Evolutionary conservation across 2,888 invertebrate genomes (phyloP).

Genomic region (Conomelus anceps): DNA sequence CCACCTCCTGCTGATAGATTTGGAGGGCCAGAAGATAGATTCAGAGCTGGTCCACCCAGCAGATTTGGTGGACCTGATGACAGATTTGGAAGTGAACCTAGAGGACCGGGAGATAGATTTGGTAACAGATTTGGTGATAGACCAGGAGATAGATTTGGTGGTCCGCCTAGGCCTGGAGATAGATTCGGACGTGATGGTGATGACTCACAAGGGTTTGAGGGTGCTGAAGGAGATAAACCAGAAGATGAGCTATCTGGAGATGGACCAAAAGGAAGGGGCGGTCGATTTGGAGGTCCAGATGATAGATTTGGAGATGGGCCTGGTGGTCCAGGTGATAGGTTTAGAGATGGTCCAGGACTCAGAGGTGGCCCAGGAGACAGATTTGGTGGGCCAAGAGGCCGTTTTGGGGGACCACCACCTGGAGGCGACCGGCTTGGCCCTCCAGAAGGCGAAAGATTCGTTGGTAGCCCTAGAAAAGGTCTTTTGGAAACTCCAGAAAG

Average conservation of each 20-base stretch:
- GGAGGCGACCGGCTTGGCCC: slow-evolving; percentile 15
- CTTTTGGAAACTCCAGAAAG: not conserved
- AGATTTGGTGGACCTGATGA: not conserved
- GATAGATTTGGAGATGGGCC: not conserved
- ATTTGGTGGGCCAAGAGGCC: slow-evolving; percentile 4
- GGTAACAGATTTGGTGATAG: slow-evolving; percentile 13
- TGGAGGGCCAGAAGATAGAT: not conserved
- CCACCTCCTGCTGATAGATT: not conserved
- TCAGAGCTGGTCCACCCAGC: not conserved
- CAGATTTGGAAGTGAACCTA: not conserved
- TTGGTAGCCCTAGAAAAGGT: not conserved
- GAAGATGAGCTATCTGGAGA: not conserved
- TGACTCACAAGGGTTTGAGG: not conserved
- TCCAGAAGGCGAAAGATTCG: slow-evolving; percentile 5
- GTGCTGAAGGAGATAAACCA: not conserved
- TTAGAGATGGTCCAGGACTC: slow-evolving; percentile 16
- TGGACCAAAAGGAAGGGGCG: not conserved
- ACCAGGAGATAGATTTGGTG: slow-evolving; percentile 20
- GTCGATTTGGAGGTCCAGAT: not conserved
- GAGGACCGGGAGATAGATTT: slow-evolving; percentile 5
- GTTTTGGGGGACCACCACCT: slow-evolving; percentile 1
- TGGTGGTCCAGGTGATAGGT: slow-evolving; percentile 9
- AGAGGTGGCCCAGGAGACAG: not conserved
- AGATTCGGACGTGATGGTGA: not conserved
- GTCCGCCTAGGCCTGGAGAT: slow-evolving; percentile 14